These are phyloP conservation scores for Tetragnatha versicolor DNA, from an alignment of 1,140 invertebrate species.

Conservation along the genomic window DNA sequence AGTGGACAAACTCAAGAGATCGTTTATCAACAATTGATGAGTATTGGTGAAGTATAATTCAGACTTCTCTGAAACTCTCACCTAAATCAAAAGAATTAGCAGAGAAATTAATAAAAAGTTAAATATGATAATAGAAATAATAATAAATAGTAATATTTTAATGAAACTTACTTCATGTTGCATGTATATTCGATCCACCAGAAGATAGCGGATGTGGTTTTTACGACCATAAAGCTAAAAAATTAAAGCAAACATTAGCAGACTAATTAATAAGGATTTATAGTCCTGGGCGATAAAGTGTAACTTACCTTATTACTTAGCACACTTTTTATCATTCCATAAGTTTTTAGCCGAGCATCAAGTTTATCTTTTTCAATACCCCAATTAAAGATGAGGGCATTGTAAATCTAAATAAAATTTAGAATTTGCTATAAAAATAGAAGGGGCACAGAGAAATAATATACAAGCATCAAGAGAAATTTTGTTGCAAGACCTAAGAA, in stretches of 20 bases:
- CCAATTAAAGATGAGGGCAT: conserved; percentile 69
- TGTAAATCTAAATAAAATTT: conserved; percentile 69
- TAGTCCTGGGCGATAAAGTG: no score
- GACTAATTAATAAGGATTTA: no score
- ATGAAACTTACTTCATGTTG: conserved; percentile 71
- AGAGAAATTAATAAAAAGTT: conserved; percentile 3
- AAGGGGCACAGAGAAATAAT: no score
- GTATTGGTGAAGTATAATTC: conserved; percentile 64
- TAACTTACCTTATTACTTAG: conserved; percentile 69
- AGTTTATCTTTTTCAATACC: conserved; percentile 67
- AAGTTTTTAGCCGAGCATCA: conserved; percentile 70
- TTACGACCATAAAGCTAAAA: conserved; percentile 67
- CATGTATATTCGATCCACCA: conserved; percentile 72
- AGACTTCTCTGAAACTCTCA: conserved; percentile 61
- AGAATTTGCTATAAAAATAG: no score
- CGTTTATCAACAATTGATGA: conserved; percentile 71
- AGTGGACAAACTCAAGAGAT: conserved; percentile 72
- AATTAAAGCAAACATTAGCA: no score
- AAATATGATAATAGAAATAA: background rate
- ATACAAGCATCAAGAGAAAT: no score
- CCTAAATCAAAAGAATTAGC: conserved; percentile 58
- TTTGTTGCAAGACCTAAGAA: no score
- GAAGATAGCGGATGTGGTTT: conserved; percentile 70
- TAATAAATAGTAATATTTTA: background rate
- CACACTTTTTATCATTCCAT: conserved; percentile 69